Evolutionary conservation across 2,888 invertebrate genomes (phyloP).

Genomic region (Myopa testacea): DNA sequence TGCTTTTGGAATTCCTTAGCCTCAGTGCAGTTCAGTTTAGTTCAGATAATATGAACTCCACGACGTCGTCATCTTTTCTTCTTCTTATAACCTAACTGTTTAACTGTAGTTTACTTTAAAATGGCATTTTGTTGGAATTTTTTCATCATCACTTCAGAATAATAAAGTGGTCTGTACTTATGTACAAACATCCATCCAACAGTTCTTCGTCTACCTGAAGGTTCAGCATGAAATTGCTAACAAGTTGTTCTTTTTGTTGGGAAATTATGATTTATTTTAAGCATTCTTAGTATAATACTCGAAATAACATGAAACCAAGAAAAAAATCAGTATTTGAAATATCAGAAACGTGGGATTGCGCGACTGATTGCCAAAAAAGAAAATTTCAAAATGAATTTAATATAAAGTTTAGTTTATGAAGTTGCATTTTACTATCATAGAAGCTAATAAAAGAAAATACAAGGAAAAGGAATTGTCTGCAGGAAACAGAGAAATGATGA

Average conservation of each 20-base stretch:
- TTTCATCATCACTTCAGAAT: not conserved
- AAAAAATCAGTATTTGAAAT: no score
- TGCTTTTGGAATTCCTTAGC: slow-evolving; percentile 25
- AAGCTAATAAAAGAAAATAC: no score
- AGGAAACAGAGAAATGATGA: no score
- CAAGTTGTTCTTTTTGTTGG: not conserved
- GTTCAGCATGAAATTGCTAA: not conserved
- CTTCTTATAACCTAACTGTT: not conserved
- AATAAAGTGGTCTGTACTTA: not conserved
- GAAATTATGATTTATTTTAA: not conserved
- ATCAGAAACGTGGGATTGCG: no score
- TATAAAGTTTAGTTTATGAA: no score
- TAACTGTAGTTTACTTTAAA: slow-evolving; percentile 19
- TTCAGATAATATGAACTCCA: slow-evolving; percentile 7
- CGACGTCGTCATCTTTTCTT: not conserved
- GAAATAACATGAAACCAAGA: no score
- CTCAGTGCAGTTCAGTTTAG: not conserved
- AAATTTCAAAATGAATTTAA: no score
- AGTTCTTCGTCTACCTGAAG: not conserved
- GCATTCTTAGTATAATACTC: no score
- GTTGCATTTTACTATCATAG: no score
- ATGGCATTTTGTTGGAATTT: slow-evolving; percentile 6
- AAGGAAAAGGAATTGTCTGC: no score
- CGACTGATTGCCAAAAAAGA: no score
- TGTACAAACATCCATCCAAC: not conserved